Evolutionary conservation across 2,797 vertebrate genomes (phyloP).

Genomic region (Neopelma chrysocephalum): DNA sequence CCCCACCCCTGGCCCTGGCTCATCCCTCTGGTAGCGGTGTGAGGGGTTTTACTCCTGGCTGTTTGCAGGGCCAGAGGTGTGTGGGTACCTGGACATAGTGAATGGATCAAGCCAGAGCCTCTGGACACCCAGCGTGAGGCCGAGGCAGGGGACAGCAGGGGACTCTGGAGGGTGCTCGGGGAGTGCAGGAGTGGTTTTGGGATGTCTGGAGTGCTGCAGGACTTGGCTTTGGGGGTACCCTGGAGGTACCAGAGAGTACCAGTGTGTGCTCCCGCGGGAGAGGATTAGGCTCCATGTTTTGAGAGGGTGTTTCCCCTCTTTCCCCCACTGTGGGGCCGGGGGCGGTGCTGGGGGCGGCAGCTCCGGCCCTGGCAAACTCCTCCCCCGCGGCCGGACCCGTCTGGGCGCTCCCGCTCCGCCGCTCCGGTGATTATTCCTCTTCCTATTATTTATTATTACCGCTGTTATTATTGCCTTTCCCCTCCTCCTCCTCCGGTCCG

Average conservation of each 20-base stretch:
- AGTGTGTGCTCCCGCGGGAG: neutral
- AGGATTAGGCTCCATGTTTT: neutral
- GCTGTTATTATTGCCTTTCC: neutral
- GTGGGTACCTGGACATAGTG: neutral
- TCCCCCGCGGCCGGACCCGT: neutral
- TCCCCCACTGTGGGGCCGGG: neutral
- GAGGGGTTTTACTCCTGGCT: neutral
- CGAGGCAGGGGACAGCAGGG: fast-evolving
- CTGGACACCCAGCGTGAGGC: no score
- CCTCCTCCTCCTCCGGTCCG: neutral
- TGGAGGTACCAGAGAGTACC: neutral
- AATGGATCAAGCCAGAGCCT: neutral
- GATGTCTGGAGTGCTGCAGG: neutral
- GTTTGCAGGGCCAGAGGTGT: neutral
- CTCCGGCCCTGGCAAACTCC: constrained; percentile 11
- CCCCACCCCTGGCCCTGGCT: neutral
- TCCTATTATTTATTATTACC: neutral
- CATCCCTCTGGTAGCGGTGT: fast-evolving
- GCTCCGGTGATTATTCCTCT: neutral
- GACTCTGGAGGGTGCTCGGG: neutral
- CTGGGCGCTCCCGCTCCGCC: neutral
- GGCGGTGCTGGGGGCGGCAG: constrained; percentile 5
- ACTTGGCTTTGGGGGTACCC: neutral
- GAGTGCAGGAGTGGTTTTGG: neutral
- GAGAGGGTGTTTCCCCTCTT: neutral